A percentile compares a stretch with the other conserved stretches of the same genome.
phyloP scores from a whole-genome alignment of 2,888 invertebrate genomes.

The Ephialtes manifestator region DNA sequence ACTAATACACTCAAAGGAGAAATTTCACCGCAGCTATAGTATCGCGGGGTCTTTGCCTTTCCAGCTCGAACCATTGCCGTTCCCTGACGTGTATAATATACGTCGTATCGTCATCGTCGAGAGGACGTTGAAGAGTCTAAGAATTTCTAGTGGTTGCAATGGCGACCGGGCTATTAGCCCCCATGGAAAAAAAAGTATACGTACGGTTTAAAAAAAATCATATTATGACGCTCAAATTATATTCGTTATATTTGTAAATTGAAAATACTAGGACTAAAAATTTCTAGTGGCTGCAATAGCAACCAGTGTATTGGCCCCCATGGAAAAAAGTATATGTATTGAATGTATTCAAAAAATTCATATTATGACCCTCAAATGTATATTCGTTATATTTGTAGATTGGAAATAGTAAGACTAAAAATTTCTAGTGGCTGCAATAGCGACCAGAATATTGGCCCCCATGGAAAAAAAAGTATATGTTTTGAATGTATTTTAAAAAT shows the following conservation, averaged over 20 bases:
- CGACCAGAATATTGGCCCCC: too few relatives aligned
- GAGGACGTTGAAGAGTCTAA: not conserved
- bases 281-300: too few relatives aligned
- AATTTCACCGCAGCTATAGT: slow-evolving; percentile 78
- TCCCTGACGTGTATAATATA: slow-evolving; percentile 17
- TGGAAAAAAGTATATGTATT: too few relatives aligned
- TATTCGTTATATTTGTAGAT: too few relatives aligned
- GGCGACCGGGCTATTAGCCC: not conserved
- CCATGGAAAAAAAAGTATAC: not conserved
- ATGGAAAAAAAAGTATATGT: not conserved
- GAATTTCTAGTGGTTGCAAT: slow-evolving; percentile 26
- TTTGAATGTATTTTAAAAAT: too few relatives aligned
- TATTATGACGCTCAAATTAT: not conserved
- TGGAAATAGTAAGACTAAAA: too few relatives aligned
- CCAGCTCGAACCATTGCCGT: slow-evolving; percentile 48
- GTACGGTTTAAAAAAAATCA: not conserved
- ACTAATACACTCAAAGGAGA: slow-evolving; percentile 75
- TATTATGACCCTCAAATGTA: not conserved
- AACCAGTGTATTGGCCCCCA: too few relatives aligned
- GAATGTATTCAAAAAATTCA: not conserved
- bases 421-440: too few relatives aligned
- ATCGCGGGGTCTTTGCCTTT: slow-evolving; percentile 60
- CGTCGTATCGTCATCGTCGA: slow-evolving; percentile 14
- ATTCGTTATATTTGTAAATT: too few relatives aligned
- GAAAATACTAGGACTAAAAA: too few relatives aligned